Conservation (phyloP, 2,113 vertebrate genomes). For the Pardalotus punctatus region DNA sequence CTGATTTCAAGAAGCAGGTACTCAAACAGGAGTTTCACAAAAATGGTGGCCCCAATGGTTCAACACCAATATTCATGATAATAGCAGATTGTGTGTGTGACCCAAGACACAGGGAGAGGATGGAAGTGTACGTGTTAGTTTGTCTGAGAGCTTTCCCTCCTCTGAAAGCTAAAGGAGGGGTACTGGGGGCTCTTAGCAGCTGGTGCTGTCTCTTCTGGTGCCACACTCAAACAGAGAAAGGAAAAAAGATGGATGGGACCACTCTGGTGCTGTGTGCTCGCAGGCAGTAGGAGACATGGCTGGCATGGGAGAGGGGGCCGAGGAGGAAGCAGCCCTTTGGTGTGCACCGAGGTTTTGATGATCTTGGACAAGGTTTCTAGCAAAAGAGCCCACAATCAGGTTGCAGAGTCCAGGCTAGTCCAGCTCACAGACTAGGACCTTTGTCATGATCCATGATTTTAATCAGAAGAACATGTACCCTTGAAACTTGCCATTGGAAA, state of each 20-base stretch:
- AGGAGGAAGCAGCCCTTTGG: not conserved
- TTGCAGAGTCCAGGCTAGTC: not conserved
- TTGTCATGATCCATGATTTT: not conserved
- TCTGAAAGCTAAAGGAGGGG: not conserved
- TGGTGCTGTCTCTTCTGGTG: not conserved
- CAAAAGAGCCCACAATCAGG: not conserved
- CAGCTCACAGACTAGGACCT: fast-evolving
- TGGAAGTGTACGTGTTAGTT: not conserved
- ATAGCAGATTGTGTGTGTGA: not conserved
- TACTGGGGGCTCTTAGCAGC: not conserved
- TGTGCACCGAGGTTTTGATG: not conserved
- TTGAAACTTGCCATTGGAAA: not conserved
- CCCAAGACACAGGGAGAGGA: not conserved
- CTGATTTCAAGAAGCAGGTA: not conserved
- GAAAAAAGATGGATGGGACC: not conserved
- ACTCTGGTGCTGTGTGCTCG: not conserved
- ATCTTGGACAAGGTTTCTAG: not conserved
- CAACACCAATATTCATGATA: not conserved
- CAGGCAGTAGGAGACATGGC: not conserved
- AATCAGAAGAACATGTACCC: not conserved
- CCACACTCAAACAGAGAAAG: not conserved
- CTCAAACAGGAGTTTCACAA: not conserved
- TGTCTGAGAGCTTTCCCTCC: not conserved
- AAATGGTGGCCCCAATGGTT: fast-evolving
- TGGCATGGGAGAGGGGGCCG: not conserved